Base-by-base conservation (phyloP, 2,113 vertebrate species). In the Ramphastos sulfuratus region DNA sequence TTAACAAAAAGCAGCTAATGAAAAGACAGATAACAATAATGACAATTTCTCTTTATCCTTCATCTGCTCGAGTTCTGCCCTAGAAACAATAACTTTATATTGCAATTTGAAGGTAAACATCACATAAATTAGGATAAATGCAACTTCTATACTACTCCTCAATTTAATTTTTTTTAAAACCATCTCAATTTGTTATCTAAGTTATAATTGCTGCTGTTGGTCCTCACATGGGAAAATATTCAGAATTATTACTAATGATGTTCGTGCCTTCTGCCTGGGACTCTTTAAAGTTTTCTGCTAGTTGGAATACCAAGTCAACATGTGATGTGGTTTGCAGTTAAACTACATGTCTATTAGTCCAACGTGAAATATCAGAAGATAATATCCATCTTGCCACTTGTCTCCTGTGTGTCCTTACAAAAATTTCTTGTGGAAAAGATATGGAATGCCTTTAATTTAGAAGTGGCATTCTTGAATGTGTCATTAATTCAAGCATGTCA, bases 401-500 rank as follows among this genome's bases (percentile, higher is more conserved):
- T 60, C 46, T 78, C 52, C 81, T 70, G 30, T n/a, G 37, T 33
- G 21, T 58, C 72, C 27, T 79, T 87, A 23, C 16, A 79, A 83
- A 14, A 83, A 72, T 58, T 70, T 85, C 28, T 63, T 83, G n/a
- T 44, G 72, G 69, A 33, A 94, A 85, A 82, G 21, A 74, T 12
- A 60, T 4, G 15, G 39, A 80, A 90, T 10, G 2, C 39, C 60
- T 42, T 87, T 89, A 91, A 88, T 91, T 93, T 89, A 75, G 33
- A 64, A 76, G 42, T n/a, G 20, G 30, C 2, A 5, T 61, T 89
- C 52, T 74, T 89, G 35, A 86, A 59, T 6, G 2, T 42, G 39
- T 33, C 69, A 55, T 87, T 95, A 87, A 87, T 94, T 94, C 84
- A 87, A 95, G 50, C 42, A 55, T 23, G 64, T 44, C 44, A 27